Evolutionary conservation across 2,113 vertebrate species (phyloP).

Genomic region (Halcyon malimbica): DNA sequence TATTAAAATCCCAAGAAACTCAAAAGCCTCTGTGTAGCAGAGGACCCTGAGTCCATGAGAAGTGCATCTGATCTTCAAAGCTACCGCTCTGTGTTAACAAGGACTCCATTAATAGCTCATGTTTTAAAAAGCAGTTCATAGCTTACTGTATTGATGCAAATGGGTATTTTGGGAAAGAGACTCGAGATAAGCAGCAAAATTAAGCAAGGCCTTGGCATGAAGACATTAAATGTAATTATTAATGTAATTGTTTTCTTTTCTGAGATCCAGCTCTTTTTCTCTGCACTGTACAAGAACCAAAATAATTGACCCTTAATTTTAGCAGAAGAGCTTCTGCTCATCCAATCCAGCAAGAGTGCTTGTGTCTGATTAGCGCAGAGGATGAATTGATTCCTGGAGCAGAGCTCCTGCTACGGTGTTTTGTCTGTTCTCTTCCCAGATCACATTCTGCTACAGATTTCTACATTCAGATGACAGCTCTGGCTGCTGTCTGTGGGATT

Average conservation of each 20-base stretch:
- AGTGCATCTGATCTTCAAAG: conserved; percentile 30
- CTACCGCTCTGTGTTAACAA: background rate
- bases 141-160: background rate
- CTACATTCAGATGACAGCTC: conserved; percentile 54
- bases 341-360: background rate
- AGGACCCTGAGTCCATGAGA: background rate
- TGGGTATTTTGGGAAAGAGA: background rate
- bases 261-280: background rate
- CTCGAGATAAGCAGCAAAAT: conserved; percentile 30
- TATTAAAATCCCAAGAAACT: background rate
- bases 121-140: background rate
- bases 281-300: background rate
- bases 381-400: conserved; percentile 24
- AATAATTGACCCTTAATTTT: conserved; percentile 51
- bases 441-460: conserved; percentile 31
- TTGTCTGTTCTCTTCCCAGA: conserved; percentile 47
- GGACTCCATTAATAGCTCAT: background rate
- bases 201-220: background rate
- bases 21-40: background rate
- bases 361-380: conserved; percentile 3
- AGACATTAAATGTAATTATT: conserved; percentile 32
- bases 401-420: conserved; percentile 24
- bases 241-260: conserved; percentile 46
- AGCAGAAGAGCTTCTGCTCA: background rate
- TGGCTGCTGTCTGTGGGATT: conserved; percentile 65